Base-by-base conservation (phyloP, 2,113 vertebrate species). In the Lamprotornis superbus region DNA sequence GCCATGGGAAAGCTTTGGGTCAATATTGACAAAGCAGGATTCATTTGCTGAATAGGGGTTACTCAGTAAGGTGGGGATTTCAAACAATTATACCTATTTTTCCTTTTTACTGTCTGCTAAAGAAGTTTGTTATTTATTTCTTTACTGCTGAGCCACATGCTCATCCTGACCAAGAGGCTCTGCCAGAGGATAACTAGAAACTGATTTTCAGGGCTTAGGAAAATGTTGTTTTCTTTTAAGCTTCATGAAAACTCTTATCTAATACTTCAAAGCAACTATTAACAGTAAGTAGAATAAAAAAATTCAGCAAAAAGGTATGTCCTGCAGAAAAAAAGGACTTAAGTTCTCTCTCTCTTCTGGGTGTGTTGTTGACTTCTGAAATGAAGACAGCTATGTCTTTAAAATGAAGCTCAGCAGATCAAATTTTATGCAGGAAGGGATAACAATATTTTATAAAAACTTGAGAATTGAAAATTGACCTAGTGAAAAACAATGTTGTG, bases 401-500 rank as follows among this genome's bases (percentile, higher is more conserved):
- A 79, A 67, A 89, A 85, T 39, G 18, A 91, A 94, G 50, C 74
- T 87, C 65, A 82, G 84, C 30, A 78, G 69, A 91, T 65, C 53
- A 91, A 82, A 76, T 87, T 84, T 71, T 59, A 87, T 59, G 74
- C 69, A 93, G 56, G 77, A 75, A 93, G 52, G 30, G 52, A 10
- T 52, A 94, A 65, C n/a, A 71, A 61, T 22, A 47, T 88, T 69
- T 81, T 59, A 11, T 74, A 94, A n/a, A 50, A 90, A 81, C 73
- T 87, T 53, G 65, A 95, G 65, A 91, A 94, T 33, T 90, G 77
- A 94, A 87, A 94, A 92, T 78, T 2, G 20, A 91, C 57, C 64
- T 67, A 56, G 74, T 19, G 44, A 83, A 13, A 71, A 87, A 79
- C 65, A 87, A 20, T 7, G 18, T 9, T 18, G 44, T 52, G 39